These are phyloP conservation scores for Karalla daura DNA, from an alignment of 2,797 vertebrate species.

Conservation along the genomic window DNA sequence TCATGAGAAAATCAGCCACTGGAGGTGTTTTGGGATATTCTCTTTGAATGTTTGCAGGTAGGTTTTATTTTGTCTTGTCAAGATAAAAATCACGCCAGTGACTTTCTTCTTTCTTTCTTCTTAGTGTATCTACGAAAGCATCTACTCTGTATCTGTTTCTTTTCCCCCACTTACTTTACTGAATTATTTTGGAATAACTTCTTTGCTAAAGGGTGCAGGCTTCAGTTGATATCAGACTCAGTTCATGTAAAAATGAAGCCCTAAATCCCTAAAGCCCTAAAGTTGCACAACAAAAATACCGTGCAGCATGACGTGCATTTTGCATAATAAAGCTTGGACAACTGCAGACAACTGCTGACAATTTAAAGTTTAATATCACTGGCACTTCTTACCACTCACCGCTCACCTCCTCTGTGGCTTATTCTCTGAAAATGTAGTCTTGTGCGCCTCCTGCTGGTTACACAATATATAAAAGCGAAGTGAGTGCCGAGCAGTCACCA, in stretches of 20 bases:
- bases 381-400: too few species aligned
- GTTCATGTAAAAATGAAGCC: neutral
- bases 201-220: neutral
- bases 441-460: conserved; percentile 63
- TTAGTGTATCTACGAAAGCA: neutral
- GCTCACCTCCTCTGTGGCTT: neutral
- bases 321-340: neutral
- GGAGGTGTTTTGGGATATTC: neutral
- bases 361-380: neutral
- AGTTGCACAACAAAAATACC: too few species aligned
- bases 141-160: neutral
- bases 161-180: neutral
- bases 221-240: neutral
- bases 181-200: neutral
- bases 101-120: neutral
- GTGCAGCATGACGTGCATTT: neutral
- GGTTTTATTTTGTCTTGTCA: conserved; percentile 23
- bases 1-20: conserved; percentile 1
- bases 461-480: neutral
- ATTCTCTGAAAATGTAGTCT: neutral
- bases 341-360: neutral
- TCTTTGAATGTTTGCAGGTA: conserved; percentile 59
- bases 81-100: conserved; percentile 6
- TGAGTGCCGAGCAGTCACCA: too few species aligned
- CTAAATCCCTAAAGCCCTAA: too few species aligned